A percentile compares a stretch with the other conserved stretches of the same genome.
These are phyloP conservation scores for Drosophila ficusphila DNA, from an alignment of 1,140 invertebrate species.

Conservation along the genomic window DNA sequence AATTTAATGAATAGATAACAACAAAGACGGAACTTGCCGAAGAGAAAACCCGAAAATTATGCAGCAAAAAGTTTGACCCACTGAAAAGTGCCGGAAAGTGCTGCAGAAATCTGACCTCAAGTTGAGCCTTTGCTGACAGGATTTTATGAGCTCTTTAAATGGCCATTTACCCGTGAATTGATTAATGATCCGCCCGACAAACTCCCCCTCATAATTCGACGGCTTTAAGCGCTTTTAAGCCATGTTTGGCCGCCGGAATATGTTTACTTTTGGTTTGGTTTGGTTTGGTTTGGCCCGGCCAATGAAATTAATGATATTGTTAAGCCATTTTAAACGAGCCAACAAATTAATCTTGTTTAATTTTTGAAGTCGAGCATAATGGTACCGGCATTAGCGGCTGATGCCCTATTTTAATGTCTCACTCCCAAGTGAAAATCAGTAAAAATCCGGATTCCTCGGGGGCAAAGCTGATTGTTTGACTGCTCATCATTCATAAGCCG, in stretches of 20 bases:
- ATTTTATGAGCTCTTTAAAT: constrained; percentile 52
- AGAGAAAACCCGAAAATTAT: constrained; percentile 3
- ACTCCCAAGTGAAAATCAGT: constrained; percentile 18
- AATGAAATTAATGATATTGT: constrained; percentile 71
- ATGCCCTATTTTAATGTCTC: constrained; percentile 19
- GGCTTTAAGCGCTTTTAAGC: constrained; percentile 31
- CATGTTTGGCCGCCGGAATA: constrained; percentile 36
- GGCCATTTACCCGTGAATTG: constrained; percentile 39
- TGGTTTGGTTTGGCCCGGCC: constrained; percentile 10
- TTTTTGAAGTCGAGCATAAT: constrained; percentile 44
- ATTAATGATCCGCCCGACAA: constrained; percentile 36
- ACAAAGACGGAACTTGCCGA: constrained; percentile 18
- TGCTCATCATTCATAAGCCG: constrained; percentile 69
- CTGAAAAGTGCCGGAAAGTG: constrained; percentile 6
- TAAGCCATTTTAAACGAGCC: constrained; percentile 58
- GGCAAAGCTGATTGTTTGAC: constrained; percentile 56
- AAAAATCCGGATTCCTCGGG: constrained; percentile 34
- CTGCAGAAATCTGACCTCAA: constrained; percentile 17
- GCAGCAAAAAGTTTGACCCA: constrained; percentile 5
- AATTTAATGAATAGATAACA: constrained; percentile 72
- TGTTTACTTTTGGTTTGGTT: constrained; percentile 19
- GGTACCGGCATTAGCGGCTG: constrained; percentile 42
- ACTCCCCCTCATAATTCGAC: constrained; percentile 19
- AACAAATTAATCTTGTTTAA: constrained; percentile 77
- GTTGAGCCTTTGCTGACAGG: constrained; percentile 17